These are phyloP conservation scores for Recurvirostra avosetta DNA, from an alignment of 2,113 vertebrate genomes.

Conservation along the genomic window DNA sequence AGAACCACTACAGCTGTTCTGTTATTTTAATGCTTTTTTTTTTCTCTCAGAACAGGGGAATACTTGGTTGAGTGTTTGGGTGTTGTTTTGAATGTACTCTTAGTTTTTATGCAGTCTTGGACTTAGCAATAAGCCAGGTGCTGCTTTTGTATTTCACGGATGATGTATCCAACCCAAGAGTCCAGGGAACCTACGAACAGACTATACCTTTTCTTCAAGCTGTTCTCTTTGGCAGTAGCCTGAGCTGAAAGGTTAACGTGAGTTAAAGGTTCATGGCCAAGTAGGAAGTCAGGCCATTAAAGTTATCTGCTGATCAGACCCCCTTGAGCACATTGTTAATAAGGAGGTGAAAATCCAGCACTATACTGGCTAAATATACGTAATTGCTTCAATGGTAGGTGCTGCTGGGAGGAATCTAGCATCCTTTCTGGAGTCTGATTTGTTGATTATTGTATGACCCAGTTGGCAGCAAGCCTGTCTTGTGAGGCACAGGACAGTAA, in stretches of 20 bases:
- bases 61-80: neutral
- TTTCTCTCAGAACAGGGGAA: neutral
- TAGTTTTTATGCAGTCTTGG: neutral
- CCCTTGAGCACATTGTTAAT: neutral
- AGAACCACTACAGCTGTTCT: neutral
- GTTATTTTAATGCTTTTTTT: neutral
- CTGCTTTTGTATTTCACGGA: neutral
- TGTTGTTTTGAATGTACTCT: neutral
- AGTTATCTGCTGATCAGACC: neutral
- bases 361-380: neutral
- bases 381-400: neutral
- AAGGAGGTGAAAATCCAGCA: neutral
- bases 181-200: neutral
- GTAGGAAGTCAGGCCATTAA: neutral
- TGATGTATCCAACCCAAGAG: neutral
- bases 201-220: neutral
- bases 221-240: neutral
- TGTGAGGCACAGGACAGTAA: neutral
- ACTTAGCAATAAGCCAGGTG: neutral
- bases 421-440: neutral
- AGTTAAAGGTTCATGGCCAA: neutral
- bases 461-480: conserved; percentile 1
- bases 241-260: neutral
- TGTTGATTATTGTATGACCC: conserved; percentile 4
- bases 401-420: neutral